phyloP scores from a whole-genome alignment of 2,888 invertebrate species.

The Galeruca laticollis region DNA sequence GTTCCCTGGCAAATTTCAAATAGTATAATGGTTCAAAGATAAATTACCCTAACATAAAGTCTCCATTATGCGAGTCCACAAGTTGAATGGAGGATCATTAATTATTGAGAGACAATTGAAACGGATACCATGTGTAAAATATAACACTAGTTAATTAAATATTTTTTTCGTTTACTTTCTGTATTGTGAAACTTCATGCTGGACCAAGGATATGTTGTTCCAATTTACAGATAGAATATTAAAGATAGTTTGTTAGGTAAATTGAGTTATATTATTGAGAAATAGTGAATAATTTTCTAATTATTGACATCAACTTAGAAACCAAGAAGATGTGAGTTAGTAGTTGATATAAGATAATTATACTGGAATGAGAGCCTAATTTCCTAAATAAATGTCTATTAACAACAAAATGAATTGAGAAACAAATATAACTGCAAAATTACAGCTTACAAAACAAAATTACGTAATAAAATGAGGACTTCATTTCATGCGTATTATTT shows the following conservation, averaged over 20 bases:
- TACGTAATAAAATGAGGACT: not conserved
- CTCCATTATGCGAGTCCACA: slow-evolving; percentile 33
- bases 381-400: too few relatives aligned
- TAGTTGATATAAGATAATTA: too few relatives aligned
- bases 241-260: too few relatives aligned
- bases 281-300: too few relatives aligned
- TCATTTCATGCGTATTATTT: not conserved
- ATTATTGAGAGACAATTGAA: slow-evolving; percentile 34
- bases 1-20: slow-evolving; percentile 30
- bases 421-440: too few relatives aligned
- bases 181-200: slow-evolving; percentile 17
- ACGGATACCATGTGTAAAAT: slow-evolving; percentile 28
- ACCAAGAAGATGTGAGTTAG: too few relatives aligned
- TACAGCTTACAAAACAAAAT: too few relatives aligned
- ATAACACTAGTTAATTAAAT: slow-evolving; percentile 30
- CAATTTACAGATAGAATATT: too few relatives aligned
- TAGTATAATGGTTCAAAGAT: slow-evolving; percentile 26
- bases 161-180: slow-evolving; percentile 23
- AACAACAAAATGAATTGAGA: too few relatives aligned
- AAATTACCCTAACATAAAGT: slow-evolving; percentile 33
- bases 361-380: too few relatives aligned
- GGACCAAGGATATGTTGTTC: not conserved
- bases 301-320: too few relatives aligned
- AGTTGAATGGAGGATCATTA: slow-evolving; percentile 34
- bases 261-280: too few relatives aligned